Evolutionary conservation across 2,888 invertebrate species (phyloP).

Genomic region (Andrena camellia): DNA sequence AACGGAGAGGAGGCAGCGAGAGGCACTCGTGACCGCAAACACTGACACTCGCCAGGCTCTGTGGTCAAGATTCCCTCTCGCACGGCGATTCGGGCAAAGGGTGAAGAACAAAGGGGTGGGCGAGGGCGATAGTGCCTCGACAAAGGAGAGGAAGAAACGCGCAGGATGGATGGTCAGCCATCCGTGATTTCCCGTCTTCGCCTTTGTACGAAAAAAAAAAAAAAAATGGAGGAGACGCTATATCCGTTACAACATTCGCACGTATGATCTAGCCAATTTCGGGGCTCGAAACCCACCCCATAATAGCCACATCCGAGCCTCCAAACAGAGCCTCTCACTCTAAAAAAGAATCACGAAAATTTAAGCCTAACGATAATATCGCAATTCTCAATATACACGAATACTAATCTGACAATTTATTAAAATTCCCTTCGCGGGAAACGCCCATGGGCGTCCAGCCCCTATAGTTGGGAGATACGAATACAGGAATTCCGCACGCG

Average conservation of each 20-base stretch:
- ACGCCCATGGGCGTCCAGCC: too few species aligned
- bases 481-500: not conserved
- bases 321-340: too few species aligned
- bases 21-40: constrained; percentile 60
- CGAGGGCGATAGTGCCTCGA: constrained; percentile 42
- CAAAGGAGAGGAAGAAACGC: constrained; percentile 60
- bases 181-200: constrained; percentile 75
- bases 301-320: too few species aligned
- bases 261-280: constrained; percentile 16
- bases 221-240: constrained; percentile 22
- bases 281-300: not conserved
- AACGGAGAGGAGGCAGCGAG: constrained; percentile 43
- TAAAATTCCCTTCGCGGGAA: not conserved
- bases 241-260: constrained; percentile 57
- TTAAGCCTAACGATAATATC: too few species aligned
- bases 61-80: constrained; percentile 64
- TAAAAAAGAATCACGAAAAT: too few species aligned
- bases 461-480: too few species aligned
- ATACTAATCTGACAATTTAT: not conserved
- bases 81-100: constrained; percentile 30
- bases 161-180: constrained; percentile 77
- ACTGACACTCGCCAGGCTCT: constrained; percentile 64
- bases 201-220: constrained; percentile 23
- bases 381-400: too few species aligned
- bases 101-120: constrained; percentile 59